A percentile compares a stretch with the other conserved stretches of the same genome.
These are phyloP conservation scores for Zaprionus kolodkinae DNA, from an alignment of 1,140 invertebrate species.

Conservation along the genomic window DNA sequence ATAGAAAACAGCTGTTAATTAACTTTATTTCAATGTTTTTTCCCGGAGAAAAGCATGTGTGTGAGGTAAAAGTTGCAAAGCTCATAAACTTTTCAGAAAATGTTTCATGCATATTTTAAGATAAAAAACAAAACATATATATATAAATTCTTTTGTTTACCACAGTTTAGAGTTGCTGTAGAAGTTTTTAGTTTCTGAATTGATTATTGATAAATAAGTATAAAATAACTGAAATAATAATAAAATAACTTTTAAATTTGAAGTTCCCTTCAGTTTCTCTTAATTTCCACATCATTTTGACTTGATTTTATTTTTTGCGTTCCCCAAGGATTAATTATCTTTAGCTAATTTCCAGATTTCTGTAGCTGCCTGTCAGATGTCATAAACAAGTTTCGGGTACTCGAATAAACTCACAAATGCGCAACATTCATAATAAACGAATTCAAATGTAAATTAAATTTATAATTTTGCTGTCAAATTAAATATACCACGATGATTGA, in stretches of 20 bases:
- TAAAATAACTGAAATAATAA: too few species aligned
- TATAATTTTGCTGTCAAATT: conserved; percentile 16
- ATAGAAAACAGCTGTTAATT: conserved; percentile 5
- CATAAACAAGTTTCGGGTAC: conserved; percentile 6
- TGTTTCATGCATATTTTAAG: neutral
- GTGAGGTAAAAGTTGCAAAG: neutral
- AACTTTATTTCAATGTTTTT: conserved; percentile 2
- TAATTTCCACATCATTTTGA: neutral
- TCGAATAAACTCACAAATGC: neutral
- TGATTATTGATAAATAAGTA: too few species aligned
- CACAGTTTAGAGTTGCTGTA: too few species aligned
- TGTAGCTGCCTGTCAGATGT: neutral
- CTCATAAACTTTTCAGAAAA: neutral
- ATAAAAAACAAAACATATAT: neutral
- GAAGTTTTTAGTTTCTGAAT: too few species aligned
- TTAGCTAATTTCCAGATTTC: neutral
- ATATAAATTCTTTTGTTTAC: neutral
- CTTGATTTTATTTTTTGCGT: neutral
- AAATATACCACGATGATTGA: conserved; percentile 38
- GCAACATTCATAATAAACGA: neutral
- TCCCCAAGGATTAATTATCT: neutral
- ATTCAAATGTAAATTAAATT: conserved; percentile 20
- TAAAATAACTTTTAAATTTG: too few species aligned
- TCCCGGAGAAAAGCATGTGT: neutral
- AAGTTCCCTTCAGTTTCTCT: neutral